Percentiles rank a stretch among this genome's conserved stretches.
Evolutionary conservation across 2,797 vertebrate genomes (phyloP).

Genomic region (Paratrypauchen microcephalus): DNA sequence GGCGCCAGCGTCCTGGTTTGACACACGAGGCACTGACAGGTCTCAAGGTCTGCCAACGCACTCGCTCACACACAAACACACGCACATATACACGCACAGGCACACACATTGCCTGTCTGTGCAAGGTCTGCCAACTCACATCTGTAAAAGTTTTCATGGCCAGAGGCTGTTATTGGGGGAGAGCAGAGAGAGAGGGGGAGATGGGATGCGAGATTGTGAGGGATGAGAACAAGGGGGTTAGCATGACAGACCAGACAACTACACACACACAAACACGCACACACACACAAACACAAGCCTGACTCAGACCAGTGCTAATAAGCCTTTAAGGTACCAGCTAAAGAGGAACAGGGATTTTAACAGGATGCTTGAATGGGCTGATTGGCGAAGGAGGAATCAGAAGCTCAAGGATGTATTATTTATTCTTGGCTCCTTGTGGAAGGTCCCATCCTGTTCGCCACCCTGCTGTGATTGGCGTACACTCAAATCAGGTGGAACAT

Average conservation of each 20-base stretch:
- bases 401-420: conserved; percentile 18
- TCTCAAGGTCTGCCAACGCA: conserved; percentile 72
- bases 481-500: neutral
- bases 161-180: conserved; percentile 63
- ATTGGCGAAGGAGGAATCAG: conserved; percentile 15
- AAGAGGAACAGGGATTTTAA: conserved; percentile 48
- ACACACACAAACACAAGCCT: conserved; percentile 24
- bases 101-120: conserved; percentile 34
- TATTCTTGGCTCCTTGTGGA: neutral
- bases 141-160: conserved; percentile 76
- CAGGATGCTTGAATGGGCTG: conserved; percentile 47
- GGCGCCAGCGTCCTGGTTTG: conserved; percentile 68
- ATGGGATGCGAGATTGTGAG: conserved; percentile 30
- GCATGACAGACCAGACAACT: conserved; percentile 33
- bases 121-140: conserved; percentile 73
- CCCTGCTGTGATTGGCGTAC: neutral
- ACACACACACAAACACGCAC: conserved; percentile 14
- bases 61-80: conserved; percentile 26
- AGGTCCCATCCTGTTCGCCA: neutral
- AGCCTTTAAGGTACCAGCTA: conserved; percentile 59
- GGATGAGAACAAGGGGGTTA: conserved; percentile 35
- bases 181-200: conserved; percentile 12
- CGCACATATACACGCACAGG: conserved; percentile 17
- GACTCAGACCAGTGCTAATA: conserved; percentile 49
- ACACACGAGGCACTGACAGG: conserved; percentile 73